Percentiles rank a stretch among this genome's conserved stretches.
phyloP scores from a whole-genome alignment of 2,113 vertebrate species.

The Murina feae region DNA sequence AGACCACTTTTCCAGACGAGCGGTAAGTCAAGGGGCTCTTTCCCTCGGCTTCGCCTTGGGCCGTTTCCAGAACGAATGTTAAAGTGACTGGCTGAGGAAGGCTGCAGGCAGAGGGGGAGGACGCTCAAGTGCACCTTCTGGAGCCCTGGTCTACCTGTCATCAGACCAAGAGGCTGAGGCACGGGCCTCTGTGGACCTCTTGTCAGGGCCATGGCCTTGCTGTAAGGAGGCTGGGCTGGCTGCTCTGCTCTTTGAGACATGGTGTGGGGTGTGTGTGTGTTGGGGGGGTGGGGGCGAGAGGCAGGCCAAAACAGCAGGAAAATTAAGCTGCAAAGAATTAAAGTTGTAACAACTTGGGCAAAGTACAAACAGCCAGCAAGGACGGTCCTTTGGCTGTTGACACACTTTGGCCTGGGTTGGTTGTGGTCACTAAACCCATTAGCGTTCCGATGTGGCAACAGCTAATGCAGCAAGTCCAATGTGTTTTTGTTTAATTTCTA shows the following conservation, averaged over 20 bases:
- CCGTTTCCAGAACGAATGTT: not conserved
- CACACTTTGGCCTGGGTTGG: slow-evolving; percentile 79
- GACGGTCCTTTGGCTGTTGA: slow-evolving; percentile 81
- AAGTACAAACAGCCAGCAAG: slow-evolving; percentile 79
- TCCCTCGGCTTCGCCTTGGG: not conserved
- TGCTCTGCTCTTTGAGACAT: slow-evolving; percentile 75
- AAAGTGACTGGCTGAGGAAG: not conserved
- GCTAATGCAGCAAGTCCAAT: slow-evolving; percentile 79
- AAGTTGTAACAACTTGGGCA: slow-evolving; percentile 80
- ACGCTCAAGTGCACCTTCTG: slow-evolving; percentile 48
- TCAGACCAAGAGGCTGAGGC: slow-evolving; percentile 77
- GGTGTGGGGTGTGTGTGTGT: too few relatives aligned
- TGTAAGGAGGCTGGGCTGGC: slow-evolving; percentile 68
- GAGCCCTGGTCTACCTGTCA: slow-evolving; percentile 69
- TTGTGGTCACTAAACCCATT: slow-evolving; percentile 84
- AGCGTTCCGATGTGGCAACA: slow-evolving; percentile 80
- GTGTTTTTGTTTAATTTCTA: slow-evolving; percentile 84
- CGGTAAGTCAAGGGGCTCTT: not conserved
- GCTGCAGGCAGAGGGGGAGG: not conserved
- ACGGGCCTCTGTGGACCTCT: slow-evolving; percentile 70
- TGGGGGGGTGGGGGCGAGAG: not conserved
- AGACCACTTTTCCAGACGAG: not conserved
- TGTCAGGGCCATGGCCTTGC: slow-evolving; percentile 67
- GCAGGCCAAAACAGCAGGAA: slow-evolving; percentile 79
- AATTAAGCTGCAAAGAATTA: slow-evolving; percentile 82